Evolutionary conservation across 1,140 invertebrate species (phyloP).

Genomic region (Hydropsyche tenuis): DNA sequence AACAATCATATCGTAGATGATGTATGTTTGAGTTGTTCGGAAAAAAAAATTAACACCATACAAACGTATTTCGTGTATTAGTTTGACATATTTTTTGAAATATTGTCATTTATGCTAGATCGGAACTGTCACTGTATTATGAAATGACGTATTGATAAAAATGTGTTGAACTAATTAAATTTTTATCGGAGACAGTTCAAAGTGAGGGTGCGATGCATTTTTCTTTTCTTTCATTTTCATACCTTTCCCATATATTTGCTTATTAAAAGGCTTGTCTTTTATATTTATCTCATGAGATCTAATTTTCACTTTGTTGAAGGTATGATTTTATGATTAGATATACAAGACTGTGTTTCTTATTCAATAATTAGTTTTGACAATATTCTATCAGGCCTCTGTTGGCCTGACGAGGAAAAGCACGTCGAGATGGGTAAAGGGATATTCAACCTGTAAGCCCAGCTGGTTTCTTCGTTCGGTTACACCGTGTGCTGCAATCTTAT

Average conservation of each 20-base stretch:
- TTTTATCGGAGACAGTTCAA: too few relatives aligned
- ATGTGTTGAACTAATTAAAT: conserved; percentile 2
- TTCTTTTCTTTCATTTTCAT: too few relatives aligned
- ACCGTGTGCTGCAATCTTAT: conserved; percentile 37
- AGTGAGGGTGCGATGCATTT: too few relatives aligned
- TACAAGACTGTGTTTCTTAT: conserved; percentile 27
- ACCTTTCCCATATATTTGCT: conserved; percentile 14
- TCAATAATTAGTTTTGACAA: conserved; percentile 45
- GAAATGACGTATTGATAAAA: too few relatives aligned
- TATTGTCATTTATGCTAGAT: too few relatives aligned
- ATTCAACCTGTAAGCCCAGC: conserved; percentile 41
- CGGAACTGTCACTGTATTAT: too few relatives aligned
- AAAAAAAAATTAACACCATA: too few relatives aligned
- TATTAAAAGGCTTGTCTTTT: conserved; percentile 22
- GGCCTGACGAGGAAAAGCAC: conserved; percentile 49
- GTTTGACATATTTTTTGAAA: too few relatives aligned
- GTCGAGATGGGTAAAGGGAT: conserved; percentile 45
- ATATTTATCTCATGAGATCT: conserved; percentile 7
- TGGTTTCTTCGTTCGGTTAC: conserved; percentile 37
- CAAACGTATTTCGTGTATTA: too few relatives aligned
- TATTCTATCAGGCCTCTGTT: conserved; percentile 50
- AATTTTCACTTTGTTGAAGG: conserved; percentile 26
- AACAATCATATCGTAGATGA: too few relatives aligned
- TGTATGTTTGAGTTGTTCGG: too few relatives aligned
- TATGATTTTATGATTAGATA: conserved; percentile 23